Base-by-base conservation (phyloP, 2,888 invertebrate genomes). In the Alsophila aescularia region DNA sequence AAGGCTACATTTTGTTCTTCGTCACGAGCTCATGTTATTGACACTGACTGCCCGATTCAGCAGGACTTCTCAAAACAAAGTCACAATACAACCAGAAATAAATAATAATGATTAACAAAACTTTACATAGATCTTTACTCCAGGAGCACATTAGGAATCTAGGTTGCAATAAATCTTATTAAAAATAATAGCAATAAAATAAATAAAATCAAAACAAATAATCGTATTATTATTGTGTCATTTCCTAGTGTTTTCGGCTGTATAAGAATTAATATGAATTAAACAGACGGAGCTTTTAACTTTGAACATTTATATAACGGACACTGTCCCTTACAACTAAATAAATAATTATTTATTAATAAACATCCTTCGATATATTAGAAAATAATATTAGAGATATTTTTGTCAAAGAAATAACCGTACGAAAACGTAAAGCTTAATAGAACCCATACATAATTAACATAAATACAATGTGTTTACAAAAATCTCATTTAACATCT, bases 301-400 rank as follows among this genome's bases (percentile, higher is more conserved):
- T 37, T 16, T 63, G 60, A 64, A 69, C 59, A 61, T 69, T 73
- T 60, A 64, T 69, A 68, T 66, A 69, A 73, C 70, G 66, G 48
- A 24, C 29, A 69, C 73, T 75, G 67, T 76, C 74, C 70, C 77
- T 58, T 70, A 71, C 61, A n/a, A 73, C 76, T 81, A 82, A 81
- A 80, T 83, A 85, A 84, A 83, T 83, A 83, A 74, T 73, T 67
- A 72, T 74, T 74, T 78, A 73, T 58, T 64, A 64, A 57, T 42
- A 66, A 49, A 57, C 64, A 72, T 73, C 73, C 77, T 72, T 77
- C 80, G 73, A 73, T 52, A 63, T 67, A 55, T 51, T 56, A 42
- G 52, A 58, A 1, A 4, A 15, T n/a, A 16, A 14, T 5, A 13
- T 9, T 21, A 8, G 24, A 24, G 8, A 24, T 24, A 24, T 7